Evolutionary conservation across 92 coral and sea anemone species (phyloP), one percentile per base, ranked within the genome.

Genomic region (Hydrozoanthus gracilis): DNA sequence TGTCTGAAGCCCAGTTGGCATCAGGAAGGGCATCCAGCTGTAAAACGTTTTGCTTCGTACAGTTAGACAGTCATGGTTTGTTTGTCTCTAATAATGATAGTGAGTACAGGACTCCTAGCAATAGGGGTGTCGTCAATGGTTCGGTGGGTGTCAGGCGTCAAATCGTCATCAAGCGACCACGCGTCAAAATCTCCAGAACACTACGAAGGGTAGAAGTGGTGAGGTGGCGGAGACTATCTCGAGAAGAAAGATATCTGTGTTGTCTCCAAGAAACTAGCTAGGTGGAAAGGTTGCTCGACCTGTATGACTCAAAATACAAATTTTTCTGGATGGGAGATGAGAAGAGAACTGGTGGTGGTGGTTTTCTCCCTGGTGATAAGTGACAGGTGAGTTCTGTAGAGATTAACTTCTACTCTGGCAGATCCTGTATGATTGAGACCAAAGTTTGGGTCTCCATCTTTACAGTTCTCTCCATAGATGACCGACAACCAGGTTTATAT

Each of bases 261-360:
- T 87, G 79, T 50, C 67, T 87, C 8, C 71, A 87, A 54, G 90
- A 87, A 17, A 60, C 66, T 60, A 47, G 87, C 74, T 0, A 54
- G 86, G 52, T 87, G 87, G 78, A 87, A 71, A 47, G 90, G 90
- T 51, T 80, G 66, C 35, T 79, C 87, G 14, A 79, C 87, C 48
- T 49, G 79, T 47, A 79, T 66, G 50, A 79, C 79, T 49, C 71
- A 2, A 67, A 65, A 72, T 87, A 49, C 67, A 79, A 87, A 65
- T 68, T 87, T 13, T 87, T 67, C 79, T 87, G 90, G 90, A 51
- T 87, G 5, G 90, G 87, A 15, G 79, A 78, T 79, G 64, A 74
- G n/a, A 71, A 71, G 51, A 75, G 71, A 6, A 54, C 17, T 56
- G 82, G 82, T 44, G 90, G 90, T 5, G 90, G 70, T 70, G 90